Conservation (phyloP, 2,113 vertebrate species). For the Sminthopsis crassicaudata region DNA sequence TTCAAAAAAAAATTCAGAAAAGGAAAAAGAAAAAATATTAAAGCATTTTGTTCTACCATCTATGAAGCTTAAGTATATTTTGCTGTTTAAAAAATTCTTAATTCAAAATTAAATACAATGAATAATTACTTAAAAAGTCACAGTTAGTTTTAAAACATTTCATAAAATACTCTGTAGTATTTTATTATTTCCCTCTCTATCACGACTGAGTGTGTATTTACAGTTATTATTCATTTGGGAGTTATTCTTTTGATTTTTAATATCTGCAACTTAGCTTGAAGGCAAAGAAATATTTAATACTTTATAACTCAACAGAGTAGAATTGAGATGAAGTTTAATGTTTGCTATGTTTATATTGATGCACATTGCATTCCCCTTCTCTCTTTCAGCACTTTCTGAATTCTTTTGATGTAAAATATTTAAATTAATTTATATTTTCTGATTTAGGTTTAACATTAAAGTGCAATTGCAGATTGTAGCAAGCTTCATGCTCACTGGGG, state of each 20-base stretch:
- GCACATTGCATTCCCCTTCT: constrained; percentile 23
- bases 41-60: background rate
- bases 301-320: background rate
- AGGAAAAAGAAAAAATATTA: constrained; percentile 30
- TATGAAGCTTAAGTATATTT: constrained; percentile 24
- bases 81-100: constrained; percentile 12
- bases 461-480: constrained; percentile 97
- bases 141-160: constrained; percentile 23
- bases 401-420: constrained; percentile 51
- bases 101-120: constrained; percentile 37
- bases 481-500: constrained; percentile 99
- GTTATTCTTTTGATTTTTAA: constrained; percentile 34
- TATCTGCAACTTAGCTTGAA: constrained; percentile 19
- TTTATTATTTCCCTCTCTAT: background rate
- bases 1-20: constrained; percentile 36
- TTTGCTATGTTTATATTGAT: constrained; percentile 25
- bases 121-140: constrained; percentile 22
- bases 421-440: constrained; percentile 72
- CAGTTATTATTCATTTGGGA: background rate
- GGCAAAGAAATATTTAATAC: background rate
- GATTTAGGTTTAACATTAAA: constrained; percentile 98
- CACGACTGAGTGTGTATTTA: background rate
- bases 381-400: constrained; percentile 20
- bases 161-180: background rate
- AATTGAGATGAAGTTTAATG: background rate